A percentile compares a stretch with the other conserved stretches of the same genome.
phyloP scores from a whole-genome alignment of 2,888 invertebrate species.

The Leucophenga montana region DNA sequence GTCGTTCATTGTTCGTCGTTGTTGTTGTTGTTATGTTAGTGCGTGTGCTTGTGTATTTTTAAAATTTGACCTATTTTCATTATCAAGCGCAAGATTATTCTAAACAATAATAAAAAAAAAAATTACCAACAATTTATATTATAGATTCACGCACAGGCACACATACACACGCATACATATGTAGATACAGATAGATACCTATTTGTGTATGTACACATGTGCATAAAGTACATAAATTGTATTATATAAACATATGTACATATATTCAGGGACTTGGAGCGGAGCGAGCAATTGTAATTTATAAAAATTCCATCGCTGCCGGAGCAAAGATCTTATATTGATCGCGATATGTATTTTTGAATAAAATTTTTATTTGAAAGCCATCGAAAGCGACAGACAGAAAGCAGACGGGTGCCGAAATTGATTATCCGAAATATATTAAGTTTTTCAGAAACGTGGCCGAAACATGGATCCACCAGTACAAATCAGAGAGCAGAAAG shows the following conservation, averaged over 20 bases:
- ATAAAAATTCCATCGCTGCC: too few relatives aligned
- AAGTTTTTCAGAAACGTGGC: too few relatives aligned
- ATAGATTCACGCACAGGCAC: conserved; percentile 39
- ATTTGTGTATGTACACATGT: conserved; percentile 22
- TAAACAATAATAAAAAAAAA: conserved; percentile 65
- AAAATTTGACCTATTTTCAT: conserved; percentile 73
- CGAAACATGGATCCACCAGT: too few relatives aligned
- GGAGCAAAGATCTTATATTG: too few relatives aligned
- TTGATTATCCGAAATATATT: too few relatives aligned
- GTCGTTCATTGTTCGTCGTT: conserved; percentile 7
- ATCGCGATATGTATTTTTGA: too few relatives aligned
- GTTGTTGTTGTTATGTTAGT: conserved; percentile 15
- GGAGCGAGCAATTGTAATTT: too few relatives aligned
- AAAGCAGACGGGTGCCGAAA: too few relatives aligned
- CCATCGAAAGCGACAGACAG: too few relatives aligned
- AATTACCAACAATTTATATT: conserved; percentile 22
- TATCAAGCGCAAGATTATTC: conserved; percentile 74
- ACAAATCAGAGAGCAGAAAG: too few relatives aligned
- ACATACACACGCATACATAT: conserved; percentile 39
- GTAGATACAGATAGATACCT: too few relatives aligned
- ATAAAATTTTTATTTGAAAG: too few relatives aligned
- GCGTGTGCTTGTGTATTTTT: conserved; percentile 61
- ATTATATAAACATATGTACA: conserved; percentile 27
- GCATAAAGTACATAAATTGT: conserved; percentile 24
- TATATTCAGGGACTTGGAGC: background rate